Percentiles rank a stretch among this genome's conserved stretches.
These are phyloP conservation scores for Musca domestica DNA, from an alignment of 1,140 invertebrate genomes.

Conservation along the genomic window DNA sequence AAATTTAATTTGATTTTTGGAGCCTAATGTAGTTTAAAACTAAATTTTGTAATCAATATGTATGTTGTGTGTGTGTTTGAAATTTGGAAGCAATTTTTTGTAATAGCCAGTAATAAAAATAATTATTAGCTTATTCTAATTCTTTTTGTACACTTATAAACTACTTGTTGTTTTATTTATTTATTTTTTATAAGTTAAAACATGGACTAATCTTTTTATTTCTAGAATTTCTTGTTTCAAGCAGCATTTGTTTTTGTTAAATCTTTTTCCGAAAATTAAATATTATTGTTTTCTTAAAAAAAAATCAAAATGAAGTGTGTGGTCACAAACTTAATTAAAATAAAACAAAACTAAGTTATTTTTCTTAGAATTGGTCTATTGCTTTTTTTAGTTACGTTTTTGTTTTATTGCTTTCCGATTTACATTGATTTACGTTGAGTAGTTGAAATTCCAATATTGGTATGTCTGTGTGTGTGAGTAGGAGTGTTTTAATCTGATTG, in stretches of 20 bases:
- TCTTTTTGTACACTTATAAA: neutral
- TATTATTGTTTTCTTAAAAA: neutral
- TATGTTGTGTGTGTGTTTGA: too few species aligned
- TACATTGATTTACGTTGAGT: too few species aligned
- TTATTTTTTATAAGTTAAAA: neutral
- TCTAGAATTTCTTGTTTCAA: neutral
- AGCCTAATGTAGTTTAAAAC: neutral
- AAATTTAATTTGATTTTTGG: neutral
- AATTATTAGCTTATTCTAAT: neutral
- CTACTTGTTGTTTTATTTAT: neutral
- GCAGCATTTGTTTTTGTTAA: neutral
- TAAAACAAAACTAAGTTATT: neutral
- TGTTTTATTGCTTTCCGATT: neutral
- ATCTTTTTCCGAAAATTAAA: neutral
- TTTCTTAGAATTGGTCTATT: conserved; percentile 12
- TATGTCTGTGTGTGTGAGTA: neutral
- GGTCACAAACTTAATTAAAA: neutral
- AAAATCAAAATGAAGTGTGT: neutral
- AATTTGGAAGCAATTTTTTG: too few species aligned
- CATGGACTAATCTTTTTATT: neutral
- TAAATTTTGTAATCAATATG: neutral
- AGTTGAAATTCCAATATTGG: too few species aligned
- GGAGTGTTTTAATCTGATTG: neutral
- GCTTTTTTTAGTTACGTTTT: conserved; percentile 3
- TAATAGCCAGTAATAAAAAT: neutral